A percentile compares a stretch with the other conserved stretches of the same genome.
phyloP scores from a whole-genome alignment of 2,797 vertebrate species.

The Sebastes ruberrimus region DNA sequence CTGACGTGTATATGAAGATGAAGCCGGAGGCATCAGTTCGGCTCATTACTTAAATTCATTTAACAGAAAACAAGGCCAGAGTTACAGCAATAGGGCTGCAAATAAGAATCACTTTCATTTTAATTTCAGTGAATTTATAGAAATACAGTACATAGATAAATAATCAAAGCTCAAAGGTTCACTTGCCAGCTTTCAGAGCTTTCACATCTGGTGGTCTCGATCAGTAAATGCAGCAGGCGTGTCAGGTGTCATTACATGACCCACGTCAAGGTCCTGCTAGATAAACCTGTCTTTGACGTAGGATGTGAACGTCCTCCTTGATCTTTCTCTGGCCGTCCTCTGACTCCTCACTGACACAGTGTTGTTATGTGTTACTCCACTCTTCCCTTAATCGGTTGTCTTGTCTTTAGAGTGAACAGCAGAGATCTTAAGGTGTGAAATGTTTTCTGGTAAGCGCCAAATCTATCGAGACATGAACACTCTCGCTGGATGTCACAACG shows the following conservation, averaged over 20 bases:
- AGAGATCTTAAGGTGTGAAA: background rate
- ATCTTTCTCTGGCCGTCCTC: too few species aligned
- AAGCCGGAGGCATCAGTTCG: conserved; percentile 21
- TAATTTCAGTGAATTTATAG: background rate
- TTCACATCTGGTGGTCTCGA: background rate
- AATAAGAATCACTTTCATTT: background rate
- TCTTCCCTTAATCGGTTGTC: background rate
- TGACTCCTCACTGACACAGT: background rate
- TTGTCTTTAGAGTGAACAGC: background rate
- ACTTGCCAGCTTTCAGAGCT: background rate
- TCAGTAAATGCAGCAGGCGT: background rate
- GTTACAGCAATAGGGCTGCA: background rate
- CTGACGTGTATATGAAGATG: conserved; percentile 17
- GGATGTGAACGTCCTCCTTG: too few species aligned
- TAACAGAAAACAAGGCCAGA: background rate
- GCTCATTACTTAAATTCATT: conserved; percentile 21
- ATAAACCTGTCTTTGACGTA: background rate
- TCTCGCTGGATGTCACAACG: background rate
- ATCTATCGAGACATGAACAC: background rate
- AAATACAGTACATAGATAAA: background rate
- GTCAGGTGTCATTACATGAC: background rate
- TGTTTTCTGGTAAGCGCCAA: background rate
- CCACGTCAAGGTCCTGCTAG: background rate
- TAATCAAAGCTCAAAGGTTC: background rate
- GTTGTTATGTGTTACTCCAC: background rate